Evolutionary conservation across 1,140 invertebrate genomes (phyloP).

Genomic region (Drosophila azteca): DNA sequence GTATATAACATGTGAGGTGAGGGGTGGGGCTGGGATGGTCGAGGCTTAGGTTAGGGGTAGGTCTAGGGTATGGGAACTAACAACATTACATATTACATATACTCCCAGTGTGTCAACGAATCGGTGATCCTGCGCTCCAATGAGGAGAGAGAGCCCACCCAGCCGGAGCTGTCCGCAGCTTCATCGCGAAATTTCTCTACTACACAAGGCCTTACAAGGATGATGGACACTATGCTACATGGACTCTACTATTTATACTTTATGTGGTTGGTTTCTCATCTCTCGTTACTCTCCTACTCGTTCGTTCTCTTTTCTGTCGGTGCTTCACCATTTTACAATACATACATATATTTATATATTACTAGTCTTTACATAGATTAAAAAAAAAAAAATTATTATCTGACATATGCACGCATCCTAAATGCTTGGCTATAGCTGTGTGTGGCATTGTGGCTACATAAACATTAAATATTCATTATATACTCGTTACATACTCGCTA

Average conservation of each 20-base stretch:
- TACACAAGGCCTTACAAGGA: slow-evolving; percentile 46
- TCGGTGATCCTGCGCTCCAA: not conserved
- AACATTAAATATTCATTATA: slow-evolving; percentile 36
- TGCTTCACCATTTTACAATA: slow-evolving; percentile 5
- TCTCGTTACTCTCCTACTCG: not conserved
- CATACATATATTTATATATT: slow-evolving; percentile 17
- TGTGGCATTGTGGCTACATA: slow-evolving; percentile 57
- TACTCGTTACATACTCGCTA: no score
- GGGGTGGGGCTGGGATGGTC: not conserved
- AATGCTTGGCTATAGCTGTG: slow-evolving; percentile 47
- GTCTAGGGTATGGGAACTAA: slow-evolving; percentile 21
- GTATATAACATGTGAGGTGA: slow-evolving; percentile 29
- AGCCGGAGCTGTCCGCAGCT: slow-evolving; percentile 12
- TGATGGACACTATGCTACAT: slow-evolving; percentile 59
- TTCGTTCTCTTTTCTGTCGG: slow-evolving; percentile 2
- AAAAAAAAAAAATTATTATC: slow-evolving; percentile 54
- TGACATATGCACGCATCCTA: slow-evolving; percentile 53
- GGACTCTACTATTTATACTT: slow-evolving; percentile 67
- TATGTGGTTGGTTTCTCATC: slow-evolving; percentile 60
- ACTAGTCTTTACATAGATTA: slow-evolving; percentile 42
- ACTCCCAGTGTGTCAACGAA: slow-evolving; percentile 38
- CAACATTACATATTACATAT: slow-evolving; percentile 46
- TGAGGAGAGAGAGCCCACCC: not conserved
- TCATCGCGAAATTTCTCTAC: slow-evolving; percentile 31
- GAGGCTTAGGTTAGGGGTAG: no score